Percentiles rank a stretch among this genome's conserved stretches.
phyloP scores from a whole-genome alignment of 2,888 invertebrate genomes.

The Magallana nippona region DNA sequence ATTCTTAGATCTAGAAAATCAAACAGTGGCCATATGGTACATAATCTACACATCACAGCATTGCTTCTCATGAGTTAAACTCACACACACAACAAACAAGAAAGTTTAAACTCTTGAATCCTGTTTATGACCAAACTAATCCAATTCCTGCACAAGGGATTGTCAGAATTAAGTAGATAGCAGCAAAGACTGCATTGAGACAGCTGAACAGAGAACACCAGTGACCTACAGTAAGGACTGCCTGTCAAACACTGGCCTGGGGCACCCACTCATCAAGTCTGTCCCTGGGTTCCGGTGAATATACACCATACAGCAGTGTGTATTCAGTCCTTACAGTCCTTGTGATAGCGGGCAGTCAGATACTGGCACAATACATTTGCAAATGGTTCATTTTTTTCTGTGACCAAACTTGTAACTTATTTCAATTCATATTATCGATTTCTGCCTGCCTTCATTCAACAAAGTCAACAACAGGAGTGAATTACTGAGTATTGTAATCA shows the following conservation, averaged over 20 bases:
- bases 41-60: neutral
- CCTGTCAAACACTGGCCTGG: constrained; percentile 13
- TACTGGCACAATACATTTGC: too few species aligned
- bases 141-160: neutral
- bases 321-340: too few species aligned
- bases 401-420: too few species aligned
- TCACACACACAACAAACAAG: neutral
- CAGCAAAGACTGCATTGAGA: neutral
- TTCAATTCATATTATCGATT: too few species aligned
- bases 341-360: too few species aligned
- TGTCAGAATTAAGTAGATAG: neutral
- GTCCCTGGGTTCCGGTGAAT: neutral
- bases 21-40: constrained; percentile 1
- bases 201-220: neutral
- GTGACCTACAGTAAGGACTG: neutral
- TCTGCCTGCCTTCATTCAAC: too few species aligned
- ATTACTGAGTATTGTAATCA: too few species aligned
- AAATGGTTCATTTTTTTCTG: too few species aligned
- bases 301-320: too few species aligned
- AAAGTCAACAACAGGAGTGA: too few species aligned
- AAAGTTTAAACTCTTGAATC: neutral
- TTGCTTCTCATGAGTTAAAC: neutral
- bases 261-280: constrained; percentile 3
- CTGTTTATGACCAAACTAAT: neutral
- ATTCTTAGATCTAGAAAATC: too few species aligned